phyloP scores from a whole-genome alignment of 2,888 invertebrate species.

The Meloe dianella region DNA sequence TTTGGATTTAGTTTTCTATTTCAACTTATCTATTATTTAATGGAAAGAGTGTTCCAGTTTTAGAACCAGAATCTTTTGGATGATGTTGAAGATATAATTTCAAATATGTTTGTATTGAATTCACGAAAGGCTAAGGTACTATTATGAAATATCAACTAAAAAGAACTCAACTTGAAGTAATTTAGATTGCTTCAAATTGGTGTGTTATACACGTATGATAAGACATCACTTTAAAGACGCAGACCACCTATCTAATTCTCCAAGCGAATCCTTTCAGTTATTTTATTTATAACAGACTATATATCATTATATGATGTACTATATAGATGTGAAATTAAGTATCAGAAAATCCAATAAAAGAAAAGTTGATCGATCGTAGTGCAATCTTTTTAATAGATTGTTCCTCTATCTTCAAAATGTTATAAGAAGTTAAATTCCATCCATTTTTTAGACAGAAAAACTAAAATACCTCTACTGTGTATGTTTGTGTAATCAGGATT shows the following conservation, averaged over 20 bases:
- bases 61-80: neutral
- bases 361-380: neutral
- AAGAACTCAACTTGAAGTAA: neutral
- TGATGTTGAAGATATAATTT: neutral
- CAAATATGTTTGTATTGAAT: neutral
- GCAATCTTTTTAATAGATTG: neutral
- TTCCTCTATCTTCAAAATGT: neutral
- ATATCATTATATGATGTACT: neutral
- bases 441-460: conserved; percentile 16
- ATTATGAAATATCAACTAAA: neutral
- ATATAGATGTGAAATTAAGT: neutral
- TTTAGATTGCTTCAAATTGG: neutral
- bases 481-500: conserved; percentile 29
- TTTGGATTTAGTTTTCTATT: neutral
- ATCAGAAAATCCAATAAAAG: neutral
- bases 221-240: neutral
- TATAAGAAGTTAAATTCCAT: conserved; percentile 11
- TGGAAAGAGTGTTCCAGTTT: neutral
- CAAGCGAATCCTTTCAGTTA: neutral
- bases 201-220: neutral
- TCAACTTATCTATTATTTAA: neutral
- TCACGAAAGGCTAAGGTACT: neutral
- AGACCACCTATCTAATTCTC: neutral
- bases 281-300: neutral
- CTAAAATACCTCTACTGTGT: conserved; percentile 22